Base-by-base conservation (phyloP, 2,797 vertebrate genomes). In the Uromys caudimaculatus region DNA sequence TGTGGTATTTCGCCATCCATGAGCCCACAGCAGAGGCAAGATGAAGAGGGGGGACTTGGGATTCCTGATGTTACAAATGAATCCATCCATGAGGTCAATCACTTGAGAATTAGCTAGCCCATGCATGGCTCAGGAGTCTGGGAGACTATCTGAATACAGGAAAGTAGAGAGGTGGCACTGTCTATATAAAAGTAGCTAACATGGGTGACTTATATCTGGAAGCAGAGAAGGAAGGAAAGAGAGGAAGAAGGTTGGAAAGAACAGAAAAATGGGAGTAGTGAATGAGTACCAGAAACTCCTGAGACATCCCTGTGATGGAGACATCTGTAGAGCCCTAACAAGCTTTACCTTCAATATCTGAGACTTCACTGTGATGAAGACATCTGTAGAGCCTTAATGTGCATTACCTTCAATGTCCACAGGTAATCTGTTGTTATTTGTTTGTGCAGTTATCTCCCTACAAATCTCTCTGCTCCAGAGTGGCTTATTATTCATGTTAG, bases 51-150 rank as follows among this genome's bases (percentile, higher is more conserved):
- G 10, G 16, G 21, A 27, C 6, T 16, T 21, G 2, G 14, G 7
- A 29, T 32, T 24, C 56, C 35, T 35, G 41, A 23, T 50, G 35
- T 44, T 82, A 23, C 27, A 35, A 12, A 50, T 3, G 60, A 14
- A 35, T 6, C 24, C 27, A 29, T 35, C 13, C 0, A 0, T 1
- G 52, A 29, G 76, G n/a, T 35, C 77, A 58, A 56, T 64, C 44
- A 29, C 44, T 11, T 6, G 13, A 82, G 0, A 0, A 12, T 12
- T 2, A 32, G n/a, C 10, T 12, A 8, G 78, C 6, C 64, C 11
- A 67, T 24, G 35, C 64, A 41, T 50, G 27, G 84, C 44, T 82
- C 62, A 47, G 23, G 27, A 78, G 58, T 62, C 60, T 1, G 19
- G 52, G 47, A 44, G 10, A 32, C 21, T 58, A 50, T 41, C 1